Base-by-base conservation (phyloP, 2,797 vertebrate genomes). In the Gouania willdenowi region DNA sequence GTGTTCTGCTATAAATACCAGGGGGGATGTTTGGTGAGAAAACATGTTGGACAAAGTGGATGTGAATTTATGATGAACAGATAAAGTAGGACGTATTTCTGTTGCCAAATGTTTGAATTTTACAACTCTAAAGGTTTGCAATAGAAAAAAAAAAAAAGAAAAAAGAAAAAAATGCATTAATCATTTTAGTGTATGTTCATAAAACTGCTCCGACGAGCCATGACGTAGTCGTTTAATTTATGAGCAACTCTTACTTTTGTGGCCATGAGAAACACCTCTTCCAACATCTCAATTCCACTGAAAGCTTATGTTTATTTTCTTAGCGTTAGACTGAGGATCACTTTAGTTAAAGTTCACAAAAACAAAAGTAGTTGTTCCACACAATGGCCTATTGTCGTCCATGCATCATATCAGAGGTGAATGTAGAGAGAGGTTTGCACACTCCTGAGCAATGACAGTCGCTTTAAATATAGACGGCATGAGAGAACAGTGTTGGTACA, bases 401-500 rank as follows among this genome's bases (percentile, higher is more conserved):
- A 5, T 55, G 60, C 60, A 58, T 60, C 66, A 40, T 60, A 28
- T 73, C 46, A 68, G 60, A 57, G 64, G 51, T 49, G 8, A 43
- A 41, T 27, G 54, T 65, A 68, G 58, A 23, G 41, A 35, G 51
- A 57, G 43, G 44, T 48, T 26, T 50, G 46, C 68, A 71, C 59
- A 70, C 74, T 72, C 71, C 67, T 52, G 54, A 70, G 59, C 65
- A 49, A 71, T 84, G 78, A 79, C 55, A 40, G 48, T 45, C 48
- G 66, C 57, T 81, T 85, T 86, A 87, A 82, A 85, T 87, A 78
- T 87, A 89, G 88, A 67, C 58, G 34, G 64, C 55, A 72, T 51
- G 51, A 54, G 50, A 66, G 64, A 46, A 66, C 58, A 33, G 64
- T 88, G 86, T 88, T 90, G 71, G 81, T 87, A 77, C 88, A 90